A percentile compares a stretch with the other conserved stretches of the same genome.
Evolutionary conservation across 2,113 vertebrate genomes (phyloP).

Genomic region (Agapornis roseicollis): DNA sequence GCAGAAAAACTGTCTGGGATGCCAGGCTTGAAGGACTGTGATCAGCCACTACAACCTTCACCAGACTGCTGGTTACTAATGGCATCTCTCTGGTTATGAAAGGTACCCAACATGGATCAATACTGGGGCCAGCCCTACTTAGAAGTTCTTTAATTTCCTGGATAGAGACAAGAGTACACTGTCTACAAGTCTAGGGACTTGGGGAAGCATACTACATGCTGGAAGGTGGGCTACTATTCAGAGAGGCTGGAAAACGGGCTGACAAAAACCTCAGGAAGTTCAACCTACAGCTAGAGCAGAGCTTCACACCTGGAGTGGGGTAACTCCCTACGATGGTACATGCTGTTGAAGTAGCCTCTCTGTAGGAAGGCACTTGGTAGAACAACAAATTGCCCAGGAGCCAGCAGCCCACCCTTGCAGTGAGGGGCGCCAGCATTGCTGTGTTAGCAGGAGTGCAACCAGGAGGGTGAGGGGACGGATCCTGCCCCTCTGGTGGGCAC

Average conservation of each 20-base stretch:
- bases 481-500: not conserved
- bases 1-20: not conserved
- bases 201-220: not conserved
- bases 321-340: not conserved
- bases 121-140: not conserved
- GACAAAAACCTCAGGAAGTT: not conserved
- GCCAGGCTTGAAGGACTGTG: not conserved
- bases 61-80: not conserved
- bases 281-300: not conserved
- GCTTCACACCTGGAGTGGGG: not conserved
- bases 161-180: not conserved
- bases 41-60: not conserved
- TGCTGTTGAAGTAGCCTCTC: not conserved
- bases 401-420: not conserved
- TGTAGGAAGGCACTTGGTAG: not conserved
- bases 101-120: not conserved
- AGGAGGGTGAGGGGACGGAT: accelerated
- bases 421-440: accelerated
- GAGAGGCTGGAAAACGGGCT: not conserved
- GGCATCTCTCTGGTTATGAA: not conserved
- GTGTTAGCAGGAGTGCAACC: accelerated
- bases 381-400: not conserved
- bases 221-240: not conserved
- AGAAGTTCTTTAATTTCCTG: not conserved
- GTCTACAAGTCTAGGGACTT: not conserved